Percentiles rank a stretch among this genome's conserved stretches.
These are phyloP conservation scores for Rhynchomys soricoides DNA, from an alignment of 2,113 vertebrate genomes.

Conservation along the genomic window DNA sequence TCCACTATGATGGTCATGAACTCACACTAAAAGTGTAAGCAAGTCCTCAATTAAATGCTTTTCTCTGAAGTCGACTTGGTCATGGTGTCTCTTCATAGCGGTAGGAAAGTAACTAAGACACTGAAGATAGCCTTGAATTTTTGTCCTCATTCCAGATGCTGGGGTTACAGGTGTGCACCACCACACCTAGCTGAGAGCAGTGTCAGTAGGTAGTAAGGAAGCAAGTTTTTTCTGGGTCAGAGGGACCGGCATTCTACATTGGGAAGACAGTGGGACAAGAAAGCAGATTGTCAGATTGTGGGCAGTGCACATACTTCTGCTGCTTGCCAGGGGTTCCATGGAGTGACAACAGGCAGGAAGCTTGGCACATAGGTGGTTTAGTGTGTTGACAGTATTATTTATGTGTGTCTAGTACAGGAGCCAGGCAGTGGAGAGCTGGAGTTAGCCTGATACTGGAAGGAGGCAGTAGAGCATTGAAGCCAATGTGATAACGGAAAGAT, in stretches of 20 bases:
- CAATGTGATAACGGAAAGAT: background rate
- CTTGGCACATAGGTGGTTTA: background rate
- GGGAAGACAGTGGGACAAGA: background rate
- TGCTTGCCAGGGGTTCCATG: background rate
- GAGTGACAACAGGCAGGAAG: background rate
- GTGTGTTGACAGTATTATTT: background rate
- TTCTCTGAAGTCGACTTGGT: background rate
- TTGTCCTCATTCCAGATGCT: background rate
- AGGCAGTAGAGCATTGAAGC: background rate
- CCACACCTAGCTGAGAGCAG: too few relatives aligned
- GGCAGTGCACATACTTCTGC: background rate
- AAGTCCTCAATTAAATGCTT: background rate
- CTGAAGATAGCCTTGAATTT: background rate
- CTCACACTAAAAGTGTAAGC: background rate
- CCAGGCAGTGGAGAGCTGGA: background rate
- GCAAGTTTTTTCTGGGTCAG: background rate
- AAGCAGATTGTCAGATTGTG: too few relatives aligned
- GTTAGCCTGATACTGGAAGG: background rate
- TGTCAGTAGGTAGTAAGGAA: background rate
- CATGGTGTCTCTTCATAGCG: background rate
- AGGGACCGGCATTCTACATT: rapidly evolving
- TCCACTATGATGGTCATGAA: background rate
- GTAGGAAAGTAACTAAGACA: background rate
- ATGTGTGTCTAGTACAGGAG: background rate
- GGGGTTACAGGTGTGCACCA: too few relatives aligned